Conservation (phyloP, 2,113 vertebrate species). For the Mustelus asterias region DNA sequence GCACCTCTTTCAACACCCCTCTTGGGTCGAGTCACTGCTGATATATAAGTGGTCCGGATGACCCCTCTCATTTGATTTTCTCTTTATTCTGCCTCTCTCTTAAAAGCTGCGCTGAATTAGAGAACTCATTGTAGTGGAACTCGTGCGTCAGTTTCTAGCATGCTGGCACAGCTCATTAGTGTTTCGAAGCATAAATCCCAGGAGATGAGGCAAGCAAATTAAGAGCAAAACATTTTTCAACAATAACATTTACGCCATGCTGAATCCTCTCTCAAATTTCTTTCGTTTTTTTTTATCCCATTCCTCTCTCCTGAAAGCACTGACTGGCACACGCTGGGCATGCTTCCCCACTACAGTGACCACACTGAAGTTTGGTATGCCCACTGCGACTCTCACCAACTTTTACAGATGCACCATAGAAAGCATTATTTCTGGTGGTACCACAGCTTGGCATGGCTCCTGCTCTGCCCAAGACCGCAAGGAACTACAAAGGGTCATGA, state of each 20-base stretch:
- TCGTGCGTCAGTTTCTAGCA: not conserved
- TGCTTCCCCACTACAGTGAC: not conserved
- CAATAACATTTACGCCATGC: not conserved
- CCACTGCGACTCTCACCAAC: too few species aligned
- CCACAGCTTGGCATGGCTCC: too few species aligned
- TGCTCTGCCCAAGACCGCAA: too few species aligned
- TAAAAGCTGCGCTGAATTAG: not conserved
- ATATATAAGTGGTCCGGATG: not conserved
- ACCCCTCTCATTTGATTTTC: not conserved
- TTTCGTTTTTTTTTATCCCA: not conserved
- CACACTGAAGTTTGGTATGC: too few species aligned
- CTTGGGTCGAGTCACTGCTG: not conserved
- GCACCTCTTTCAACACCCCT: not conserved
- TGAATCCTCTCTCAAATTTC: not conserved
- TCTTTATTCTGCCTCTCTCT: not conserved
- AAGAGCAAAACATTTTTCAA: not conserved
- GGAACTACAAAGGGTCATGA: too few species aligned
- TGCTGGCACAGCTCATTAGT: not conserved
- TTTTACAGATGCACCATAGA: too few species aligned
- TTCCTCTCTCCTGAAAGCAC: not conserved
- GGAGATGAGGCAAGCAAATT: not conserved
- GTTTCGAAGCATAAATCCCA: not conserved
- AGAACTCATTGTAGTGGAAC: not conserved
- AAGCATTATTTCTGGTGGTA: too few species aligned
- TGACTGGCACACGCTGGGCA: not conserved